Percentiles rank a stretch among this genome's conserved stretches.
These are phyloP conservation scores for Hydrolagus colliei DNA, from an alignment of 2,797 vertebrate species.

Conservation along the genomic window DNA sequence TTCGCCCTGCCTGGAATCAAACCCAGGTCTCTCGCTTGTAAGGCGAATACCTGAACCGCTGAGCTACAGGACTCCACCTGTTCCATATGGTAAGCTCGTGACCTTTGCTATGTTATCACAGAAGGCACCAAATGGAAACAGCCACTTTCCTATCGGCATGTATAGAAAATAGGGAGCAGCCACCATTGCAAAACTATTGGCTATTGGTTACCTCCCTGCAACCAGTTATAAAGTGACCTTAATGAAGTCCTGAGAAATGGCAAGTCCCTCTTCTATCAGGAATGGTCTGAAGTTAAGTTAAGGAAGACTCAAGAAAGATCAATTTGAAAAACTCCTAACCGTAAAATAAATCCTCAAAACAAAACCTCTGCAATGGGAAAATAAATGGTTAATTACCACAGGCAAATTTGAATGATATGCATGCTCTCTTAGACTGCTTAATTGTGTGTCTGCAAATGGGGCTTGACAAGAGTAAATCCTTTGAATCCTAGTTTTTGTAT, in stretches of 20 bases:
- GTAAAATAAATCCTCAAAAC: neutral
- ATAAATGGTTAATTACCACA: neutral
- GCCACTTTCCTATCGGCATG: no score
- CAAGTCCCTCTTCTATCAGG: no score
- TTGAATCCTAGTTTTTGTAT: slow-evolving; percentile 13
- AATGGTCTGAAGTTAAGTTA: no score
- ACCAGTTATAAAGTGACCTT: neutral
- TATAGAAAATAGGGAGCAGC: neutral
- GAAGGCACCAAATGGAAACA: neutral
- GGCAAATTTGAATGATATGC: slow-evolving; percentile 11
- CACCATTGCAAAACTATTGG: no score
- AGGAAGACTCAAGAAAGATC: no score
- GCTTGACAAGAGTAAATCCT: neutral
- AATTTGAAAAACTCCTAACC: neutral
- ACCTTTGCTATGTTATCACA: neutral
- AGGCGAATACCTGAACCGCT: no score
- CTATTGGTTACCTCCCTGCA: neutral
- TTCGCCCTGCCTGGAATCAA: no score
- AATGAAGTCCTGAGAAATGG: neutral
- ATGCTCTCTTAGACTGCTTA: neutral
- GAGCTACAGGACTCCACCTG: neutral
- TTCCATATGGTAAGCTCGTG: neutral
- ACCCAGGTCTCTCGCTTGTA: no score
- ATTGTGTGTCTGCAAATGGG: neutral
- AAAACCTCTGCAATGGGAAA: neutral